Conservation (phyloP, 2,888 invertebrate species). For the Poecilus cupreus region DNA sequence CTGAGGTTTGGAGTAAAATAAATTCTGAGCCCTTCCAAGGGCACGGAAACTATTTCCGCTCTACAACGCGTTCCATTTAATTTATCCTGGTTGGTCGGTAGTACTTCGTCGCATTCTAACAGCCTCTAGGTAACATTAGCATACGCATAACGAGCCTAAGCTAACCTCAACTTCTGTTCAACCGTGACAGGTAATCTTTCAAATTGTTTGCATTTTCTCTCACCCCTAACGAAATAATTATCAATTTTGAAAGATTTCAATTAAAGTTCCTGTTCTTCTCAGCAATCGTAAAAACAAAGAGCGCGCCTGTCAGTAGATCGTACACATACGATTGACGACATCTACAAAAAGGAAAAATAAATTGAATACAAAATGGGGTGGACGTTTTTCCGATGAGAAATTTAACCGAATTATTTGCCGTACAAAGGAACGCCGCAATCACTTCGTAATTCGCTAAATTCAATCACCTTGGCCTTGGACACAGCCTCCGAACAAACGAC, state of each 20-base stretch:
- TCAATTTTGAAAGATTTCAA: too few species aligned
- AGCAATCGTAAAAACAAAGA: neutral
- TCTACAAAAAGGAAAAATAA: neutral
- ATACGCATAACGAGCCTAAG: neutral
- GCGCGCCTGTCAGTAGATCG: neutral
- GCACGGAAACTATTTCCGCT: slow-evolving; percentile 24
- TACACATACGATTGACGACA: neutral
- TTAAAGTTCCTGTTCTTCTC: too few species aligned
- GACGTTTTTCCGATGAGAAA: slow-evolving; percentile 13
- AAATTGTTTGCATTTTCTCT: neutral
- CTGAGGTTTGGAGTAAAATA: neutral
- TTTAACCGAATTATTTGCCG: slow-evolving; percentile 9
- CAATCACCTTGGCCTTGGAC: slow-evolving; percentile 17
- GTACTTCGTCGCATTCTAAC: neutral
- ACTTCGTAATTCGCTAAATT: slow-evolving; percentile 4
- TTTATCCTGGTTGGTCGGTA: neutral
- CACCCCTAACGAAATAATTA: too few species aligned
- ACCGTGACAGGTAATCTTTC: neutral
- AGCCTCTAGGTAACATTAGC: neutral
- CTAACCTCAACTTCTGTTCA: neutral
- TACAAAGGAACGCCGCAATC: neutral
- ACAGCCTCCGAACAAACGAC: neutral
- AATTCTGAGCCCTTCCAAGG: neutral
- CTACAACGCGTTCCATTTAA: neutral
- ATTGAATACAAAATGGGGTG: slow-evolving; percentile 13